These are phyloP conservation scores for Geotrupes spiniger DNA, from an alignment of 2,888 invertebrate genomes.

Conservation along the genomic window DNA sequence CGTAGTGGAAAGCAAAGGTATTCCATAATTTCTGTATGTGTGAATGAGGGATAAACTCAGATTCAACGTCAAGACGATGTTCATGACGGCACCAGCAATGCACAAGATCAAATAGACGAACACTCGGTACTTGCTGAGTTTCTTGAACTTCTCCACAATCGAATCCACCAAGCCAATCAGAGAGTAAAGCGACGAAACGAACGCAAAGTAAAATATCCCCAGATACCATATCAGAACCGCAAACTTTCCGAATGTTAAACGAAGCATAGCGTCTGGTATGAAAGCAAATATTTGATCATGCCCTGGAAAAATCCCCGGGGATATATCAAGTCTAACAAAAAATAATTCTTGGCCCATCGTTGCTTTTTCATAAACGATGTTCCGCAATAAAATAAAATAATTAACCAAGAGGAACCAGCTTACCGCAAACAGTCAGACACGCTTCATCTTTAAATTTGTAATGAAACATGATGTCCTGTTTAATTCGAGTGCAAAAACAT, in stretches of 20 bases:
- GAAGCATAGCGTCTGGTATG: slow-evolving; percentile 14
- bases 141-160: slow-evolving; percentile 18
- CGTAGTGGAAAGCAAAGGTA: slow-evolving; percentile 13
- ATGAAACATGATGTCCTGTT: slow-evolving; percentile 4
- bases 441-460: slow-evolving; percentile 9
- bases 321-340: slow-evolving; percentile 2
- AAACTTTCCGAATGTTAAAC: slow-evolving; percentile 11
- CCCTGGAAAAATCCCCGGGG: slow-evolving; percentile 10
- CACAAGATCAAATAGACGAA: slow-evolving; percentile 16
- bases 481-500: slow-evolving; percentile 7
- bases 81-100: slow-evolving; percentile 8
- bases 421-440: slow-evolving; percentile 12
- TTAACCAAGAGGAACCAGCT: background rate
- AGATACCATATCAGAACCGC: slow-evolving; percentile 20
- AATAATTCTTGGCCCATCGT: background rate
- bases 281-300: slow-evolving; percentile 9
- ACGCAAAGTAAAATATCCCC: slow-evolving; percentile 11
- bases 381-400: background rate
- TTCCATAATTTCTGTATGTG: slow-evolving; percentile 18
- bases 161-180: slow-evolving; percentile 18
- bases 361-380: too few relatives aligned
- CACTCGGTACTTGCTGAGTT: slow-evolving; percentile 11
- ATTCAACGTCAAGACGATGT: slow-evolving; percentile 11
- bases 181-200: slow-evolving; percentile 14
- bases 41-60: slow-evolving; percentile 14